These are phyloP conservation scores for Gyrodactylus bullatarudis DNA, from an alignment of 1,140 invertebrate species.

Conservation along the genomic window DNA sequence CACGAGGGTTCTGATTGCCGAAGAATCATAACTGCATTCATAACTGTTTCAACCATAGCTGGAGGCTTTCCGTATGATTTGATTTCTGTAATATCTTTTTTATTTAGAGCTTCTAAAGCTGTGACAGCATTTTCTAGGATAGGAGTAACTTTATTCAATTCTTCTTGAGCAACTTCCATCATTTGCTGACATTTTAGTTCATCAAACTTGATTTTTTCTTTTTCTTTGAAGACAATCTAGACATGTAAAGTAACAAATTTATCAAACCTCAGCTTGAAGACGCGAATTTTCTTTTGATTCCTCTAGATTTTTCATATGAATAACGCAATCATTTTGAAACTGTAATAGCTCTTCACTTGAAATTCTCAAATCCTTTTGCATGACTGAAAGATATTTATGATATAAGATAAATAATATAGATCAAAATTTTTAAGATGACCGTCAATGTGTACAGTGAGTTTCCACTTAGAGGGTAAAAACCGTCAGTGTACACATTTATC, in stretches of 20 bases:
- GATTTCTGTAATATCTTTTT: conserved; percentile 51
- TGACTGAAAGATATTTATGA: conserved; percentile 23
- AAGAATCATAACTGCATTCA: conserved; percentile 54
- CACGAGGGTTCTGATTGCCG: conserved; percentile 39
- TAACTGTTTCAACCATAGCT: conserved; percentile 40
- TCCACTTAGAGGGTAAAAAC: no score
- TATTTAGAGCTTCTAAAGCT: conserved; percentile 42
- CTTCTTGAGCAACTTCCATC: conserved; percentile 37
- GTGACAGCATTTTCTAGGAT: conserved; percentile 42
- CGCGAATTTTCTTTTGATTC: conserved; percentile 40
- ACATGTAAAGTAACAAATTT: conserved; percentile 7
- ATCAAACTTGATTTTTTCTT: conserved; percentile 35
- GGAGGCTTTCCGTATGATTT: conserved; percentile 49
- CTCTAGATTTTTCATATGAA: conserved; percentile 35
- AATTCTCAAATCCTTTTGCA: conserved; percentile 38
- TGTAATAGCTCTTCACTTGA: conserved; percentile 35
- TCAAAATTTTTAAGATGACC: no score
- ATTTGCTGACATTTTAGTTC: conserved; percentile 39
- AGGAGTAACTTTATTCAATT: conserved; percentile 44
- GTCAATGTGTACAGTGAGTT: no score
- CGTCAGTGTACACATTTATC: no score
- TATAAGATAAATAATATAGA: no score
- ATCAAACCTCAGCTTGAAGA: conserved; percentile 27
- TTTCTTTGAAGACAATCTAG: conserved; percentile 18
- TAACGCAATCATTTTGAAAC: conserved; percentile 36